These are phyloP conservation scores for Xylocopa sonorina DNA, from an alignment of 1,140 invertebrate species.

Conservation along the genomic window DNA sequence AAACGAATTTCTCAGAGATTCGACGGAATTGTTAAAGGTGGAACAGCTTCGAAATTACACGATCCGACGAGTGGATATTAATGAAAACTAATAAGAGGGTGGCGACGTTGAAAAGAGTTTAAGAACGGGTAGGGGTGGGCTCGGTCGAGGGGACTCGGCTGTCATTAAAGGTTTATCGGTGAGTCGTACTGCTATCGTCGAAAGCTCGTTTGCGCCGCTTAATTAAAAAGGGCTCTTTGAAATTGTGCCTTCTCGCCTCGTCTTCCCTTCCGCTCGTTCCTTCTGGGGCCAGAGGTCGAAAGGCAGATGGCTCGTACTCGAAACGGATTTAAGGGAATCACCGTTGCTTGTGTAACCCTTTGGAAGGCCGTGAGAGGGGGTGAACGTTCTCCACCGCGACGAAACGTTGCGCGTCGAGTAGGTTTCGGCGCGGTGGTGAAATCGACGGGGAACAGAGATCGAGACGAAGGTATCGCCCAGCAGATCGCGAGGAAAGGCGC, in stretches of 20 bases:
- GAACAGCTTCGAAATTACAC: neutral
- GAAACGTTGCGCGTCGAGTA: slow-evolving; percentile 10
- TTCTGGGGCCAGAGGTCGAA: slow-evolving; percentile 5
- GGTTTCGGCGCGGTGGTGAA: neutral
- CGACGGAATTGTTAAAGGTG: too few relatives aligned
- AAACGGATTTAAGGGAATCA: slow-evolving; percentile 38
- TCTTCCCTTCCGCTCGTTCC: neutral
- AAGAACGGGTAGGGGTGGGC: slow-evolving; percentile 21
- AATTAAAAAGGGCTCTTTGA: slow-evolving; percentile 55
- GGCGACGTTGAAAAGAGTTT: neutral
- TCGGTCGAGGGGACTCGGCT: slow-evolving; percentile 23
- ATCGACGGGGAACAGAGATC: neutral
- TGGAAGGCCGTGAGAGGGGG: neutral
- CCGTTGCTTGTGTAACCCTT: slow-evolving; percentile 12
- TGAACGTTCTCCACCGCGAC: neutral
- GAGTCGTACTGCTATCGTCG: slow-evolving; percentile 30
- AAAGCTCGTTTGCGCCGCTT: slow-evolving; percentile 46
- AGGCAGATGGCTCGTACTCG: slow-evolving; percentile 10
- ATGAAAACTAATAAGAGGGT: slow-evolving; percentile 20
- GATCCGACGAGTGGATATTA: neutral
- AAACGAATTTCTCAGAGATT: neutral
- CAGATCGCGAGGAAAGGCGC: too few relatives aligned
- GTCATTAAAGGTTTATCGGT: slow-evolving; percentile 57
- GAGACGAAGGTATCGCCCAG: too few relatives aligned
- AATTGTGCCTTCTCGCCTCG: slow-evolving; percentile 8